A percentile compares a stretch with the other conserved stretches of the same genome.
These are phyloP conservation scores for Pitangus sulphuratus DNA, from an alignment of 2,797 vertebrate species.

Conservation along the genomic window DNA sequence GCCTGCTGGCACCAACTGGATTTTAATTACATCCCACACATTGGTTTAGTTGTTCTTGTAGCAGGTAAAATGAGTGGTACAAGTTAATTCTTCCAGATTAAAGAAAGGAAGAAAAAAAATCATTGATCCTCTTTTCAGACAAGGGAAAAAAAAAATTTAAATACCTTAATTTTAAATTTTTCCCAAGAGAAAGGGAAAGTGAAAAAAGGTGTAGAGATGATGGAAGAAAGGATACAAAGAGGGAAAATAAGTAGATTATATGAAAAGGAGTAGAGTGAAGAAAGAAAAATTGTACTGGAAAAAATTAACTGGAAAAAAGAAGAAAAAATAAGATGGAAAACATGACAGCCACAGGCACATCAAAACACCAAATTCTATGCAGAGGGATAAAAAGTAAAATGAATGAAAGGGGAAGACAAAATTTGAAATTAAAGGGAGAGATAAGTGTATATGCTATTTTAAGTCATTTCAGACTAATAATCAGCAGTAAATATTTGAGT, in stretches of 20 bases:
- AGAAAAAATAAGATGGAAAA: neutral
- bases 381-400: neutral
- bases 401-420: neutral
- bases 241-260: neutral
- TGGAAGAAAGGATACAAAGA: neutral
- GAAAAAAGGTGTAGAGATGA: neutral
- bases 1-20: conserved; percentile 43
- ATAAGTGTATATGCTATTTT: neutral
- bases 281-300: neutral
- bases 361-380: neutral
- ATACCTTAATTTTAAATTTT: neutral
- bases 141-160: rapidly evolving
- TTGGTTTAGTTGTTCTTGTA: conserved; percentile 10
- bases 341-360: neutral
- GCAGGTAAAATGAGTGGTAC: neutral
- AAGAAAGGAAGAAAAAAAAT: neutral
- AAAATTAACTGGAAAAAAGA: neutral
- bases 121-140: neutral
- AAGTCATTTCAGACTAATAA: neutral
- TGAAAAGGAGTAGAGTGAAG: neutral
- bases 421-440: neutral
- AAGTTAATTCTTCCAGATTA: neutral
- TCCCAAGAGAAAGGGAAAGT: neutral
- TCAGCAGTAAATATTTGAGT: neutral
- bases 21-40: neutral